A percentile compares a stretch with the other conserved stretches of the same genome.
These are phyloP conservation scores for Oreohelix idahoensis DNA, from an alignment of 1,140 invertebrate species.

Conservation along the genomic window DNA sequence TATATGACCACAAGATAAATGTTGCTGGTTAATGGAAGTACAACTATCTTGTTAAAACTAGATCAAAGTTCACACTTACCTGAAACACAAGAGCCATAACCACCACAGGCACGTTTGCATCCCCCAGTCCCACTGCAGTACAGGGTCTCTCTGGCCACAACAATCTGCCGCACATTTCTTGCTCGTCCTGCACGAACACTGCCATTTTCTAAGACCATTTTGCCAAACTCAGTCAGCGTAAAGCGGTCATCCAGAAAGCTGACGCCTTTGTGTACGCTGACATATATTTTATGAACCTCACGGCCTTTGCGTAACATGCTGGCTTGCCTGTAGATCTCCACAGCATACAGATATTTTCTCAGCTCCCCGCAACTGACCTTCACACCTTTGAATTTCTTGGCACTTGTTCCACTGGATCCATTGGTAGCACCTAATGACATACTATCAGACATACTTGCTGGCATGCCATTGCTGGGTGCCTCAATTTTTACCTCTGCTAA, in stretches of 20 bases:
- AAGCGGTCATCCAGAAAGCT: slow-evolving; percentile 68
- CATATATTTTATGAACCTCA: slow-evolving; percentile 69
- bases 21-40: no score
- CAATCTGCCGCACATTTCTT: slow-evolving; percentile 67
- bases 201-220: slow-evolving; percentile 64
- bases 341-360: slow-evolving; percentile 60
- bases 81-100: slow-evolving; percentile 64
- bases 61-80: slow-evolving; percentile 46
- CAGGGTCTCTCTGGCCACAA: slow-evolving; percentile 65
- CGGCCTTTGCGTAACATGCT: slow-evolving; percentile 68
- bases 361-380: slow-evolving; percentile 63
- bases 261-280: slow-evolving; percentile 65
- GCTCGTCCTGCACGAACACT: slow-evolving; percentile 63
- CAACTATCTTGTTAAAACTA: no score
- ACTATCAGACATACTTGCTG: background rate
- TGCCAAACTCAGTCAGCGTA: slow-evolving; percentile 66
- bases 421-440: slow-evolving; percentile 4
- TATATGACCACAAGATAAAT: no score
- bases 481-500: no score
- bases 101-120: slow-evolving; percentile 65
- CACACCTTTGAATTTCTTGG: slow-evolving; percentile 53
- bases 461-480: background rate
- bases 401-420: background rate
- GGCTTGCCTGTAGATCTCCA: slow-evolving; percentile 62
- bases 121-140: slow-evolving; percentile 66